Percentiles rank a stretch among this genome's conserved stretches.
Conservation (phyloP, 2,797 vertebrate genomes). For the Lepilemur ruficaudatus region DNA sequence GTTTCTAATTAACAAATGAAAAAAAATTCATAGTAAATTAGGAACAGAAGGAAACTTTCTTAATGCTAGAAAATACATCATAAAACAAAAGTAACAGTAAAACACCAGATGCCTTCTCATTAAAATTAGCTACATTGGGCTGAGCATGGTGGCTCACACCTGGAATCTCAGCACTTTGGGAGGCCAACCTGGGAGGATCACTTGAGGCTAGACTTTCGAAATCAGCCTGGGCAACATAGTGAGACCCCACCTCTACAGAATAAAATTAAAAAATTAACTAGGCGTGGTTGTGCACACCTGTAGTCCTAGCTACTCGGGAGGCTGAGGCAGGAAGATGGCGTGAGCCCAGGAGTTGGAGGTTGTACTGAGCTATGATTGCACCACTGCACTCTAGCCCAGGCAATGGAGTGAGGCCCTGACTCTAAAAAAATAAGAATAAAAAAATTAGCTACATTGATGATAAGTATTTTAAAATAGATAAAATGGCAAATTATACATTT, state of each 20-base stretch:
- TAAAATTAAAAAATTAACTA: not conserved
- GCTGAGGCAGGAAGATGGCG: not conserved
- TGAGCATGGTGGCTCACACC: not conserved
- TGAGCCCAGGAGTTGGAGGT: not conserved
- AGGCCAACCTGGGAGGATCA: not conserved
- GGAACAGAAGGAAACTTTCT: not conserved
- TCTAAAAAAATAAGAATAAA: not conserved
- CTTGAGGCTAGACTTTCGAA: not conserved
- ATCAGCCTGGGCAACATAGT: not conserved
- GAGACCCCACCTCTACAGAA: not conserved
- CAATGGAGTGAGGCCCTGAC: not conserved
- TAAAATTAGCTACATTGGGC: not conserved
- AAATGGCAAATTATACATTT: not conserved
- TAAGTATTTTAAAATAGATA: not conserved
- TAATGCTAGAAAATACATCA: not conserved
- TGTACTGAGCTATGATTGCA: not conserved
- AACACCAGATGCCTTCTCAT: not conserved
- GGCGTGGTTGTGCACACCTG: not conserved
- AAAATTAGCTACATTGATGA: not conserved
- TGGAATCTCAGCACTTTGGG: not conserved
- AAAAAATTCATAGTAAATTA: not conserved
- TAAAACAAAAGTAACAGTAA: not conserved
- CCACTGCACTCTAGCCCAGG: not conserved
- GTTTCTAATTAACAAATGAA: not conserved
- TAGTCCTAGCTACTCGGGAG: not conserved